phyloP scores from a whole-genome alignment of 2,888 invertebrate genomes.

The Brachyptera putata region DNA sequence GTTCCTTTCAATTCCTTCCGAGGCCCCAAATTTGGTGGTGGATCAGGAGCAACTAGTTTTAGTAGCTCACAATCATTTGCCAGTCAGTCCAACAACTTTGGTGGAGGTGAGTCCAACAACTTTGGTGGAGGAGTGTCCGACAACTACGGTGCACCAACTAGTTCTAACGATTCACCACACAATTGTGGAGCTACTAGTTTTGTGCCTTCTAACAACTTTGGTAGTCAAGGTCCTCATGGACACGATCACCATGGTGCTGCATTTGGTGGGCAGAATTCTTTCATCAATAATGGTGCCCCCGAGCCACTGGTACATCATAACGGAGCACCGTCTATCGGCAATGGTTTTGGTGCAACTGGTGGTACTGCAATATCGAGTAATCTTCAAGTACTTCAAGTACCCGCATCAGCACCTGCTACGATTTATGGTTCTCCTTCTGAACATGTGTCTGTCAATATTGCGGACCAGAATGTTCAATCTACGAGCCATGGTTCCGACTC shows the following conservation, averaged over 20 bases:
- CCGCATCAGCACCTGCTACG: slow-evolving; percentile 16
- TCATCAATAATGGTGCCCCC: slow-evolving; percentile 11
- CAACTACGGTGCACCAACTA: slow-evolving; percentile 35
- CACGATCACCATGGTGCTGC: neutral
- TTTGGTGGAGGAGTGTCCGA: slow-evolving; percentile 40
- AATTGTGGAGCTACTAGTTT: slow-evolving; percentile 31
- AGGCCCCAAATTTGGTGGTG: slow-evolving; percentile 10
- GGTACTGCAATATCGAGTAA: slow-evolving; percentile 17
- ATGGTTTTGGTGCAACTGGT: neutral
- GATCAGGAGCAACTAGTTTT: slow-evolving; percentile 13
- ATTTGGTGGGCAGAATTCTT: neutral
- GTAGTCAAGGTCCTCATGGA: slow-evolving; percentile 13
- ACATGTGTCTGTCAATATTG: neutral
- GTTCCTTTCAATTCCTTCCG: slow-evolving; percentile 12
- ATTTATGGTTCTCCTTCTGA: slow-evolving; percentile 23
- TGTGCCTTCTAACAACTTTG: slow-evolving; percentile 31
- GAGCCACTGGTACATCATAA: slow-evolving; percentile 9
- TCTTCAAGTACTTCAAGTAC: slow-evolving; percentile 12
- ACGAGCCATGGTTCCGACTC: neutral
- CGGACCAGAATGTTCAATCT: neutral
- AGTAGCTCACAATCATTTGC: neutral
- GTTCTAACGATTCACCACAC: slow-evolving; percentile 38
- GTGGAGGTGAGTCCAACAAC: too few species aligned
- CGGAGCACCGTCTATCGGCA: slow-evolving; percentile 10
- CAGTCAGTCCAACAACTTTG: neutral